A percentile compares a stretch with the other conserved stretches of the same genome.
phyloP scores from a whole-genome alignment of 2,797 vertebrate species.

The Coracias cyanogaster region DNA sequence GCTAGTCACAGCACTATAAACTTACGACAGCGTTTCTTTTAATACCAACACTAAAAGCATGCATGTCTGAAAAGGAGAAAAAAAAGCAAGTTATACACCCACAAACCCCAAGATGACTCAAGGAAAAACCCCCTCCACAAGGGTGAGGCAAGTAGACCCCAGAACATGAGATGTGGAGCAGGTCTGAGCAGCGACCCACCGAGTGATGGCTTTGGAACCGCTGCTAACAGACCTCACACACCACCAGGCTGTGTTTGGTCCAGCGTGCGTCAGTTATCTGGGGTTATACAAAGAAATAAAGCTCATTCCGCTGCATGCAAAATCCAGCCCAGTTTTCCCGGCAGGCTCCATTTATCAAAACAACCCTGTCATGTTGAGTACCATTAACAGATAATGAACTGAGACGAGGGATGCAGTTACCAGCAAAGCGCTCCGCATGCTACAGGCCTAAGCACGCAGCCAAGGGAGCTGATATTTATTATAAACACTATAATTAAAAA shows the following conservation, averaged over 20 bases:
- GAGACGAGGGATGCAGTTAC: slow-evolving; percentile 93
- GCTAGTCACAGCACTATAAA: neutral
- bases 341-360: slow-evolving; percentile 93
- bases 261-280: neutral
- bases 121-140: neutral
- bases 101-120: neutral
- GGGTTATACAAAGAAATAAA: neutral
- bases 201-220: rapidly evolving
- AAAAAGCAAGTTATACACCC: rapidly evolving
- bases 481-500: slow-evolving; percentile 77
- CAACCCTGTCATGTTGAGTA: slow-evolving; percentile 94
- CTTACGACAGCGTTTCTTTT: neutral
- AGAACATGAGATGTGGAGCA: rapidly evolving
- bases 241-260: neutral
- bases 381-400: slow-evolving; percentile 98
- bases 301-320: slow-evolving; percentile 65
- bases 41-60: neutral
- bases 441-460: slow-evolving; percentile 91
- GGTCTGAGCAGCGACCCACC: neutral
- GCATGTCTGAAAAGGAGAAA: neutral
- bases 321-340: slow-evolving; percentile 92
- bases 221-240: neutral
- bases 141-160: rapidly evolving
- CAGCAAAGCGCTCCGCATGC: slow-evolving; percentile 89
- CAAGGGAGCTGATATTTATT: slow-evolving; percentile 85